Percentiles rank a stretch among this genome's conserved stretches.
phyloP scores from a whole-genome alignment of 2,888 invertebrate genomes.

The Subacronicta megacephala region DNA sequence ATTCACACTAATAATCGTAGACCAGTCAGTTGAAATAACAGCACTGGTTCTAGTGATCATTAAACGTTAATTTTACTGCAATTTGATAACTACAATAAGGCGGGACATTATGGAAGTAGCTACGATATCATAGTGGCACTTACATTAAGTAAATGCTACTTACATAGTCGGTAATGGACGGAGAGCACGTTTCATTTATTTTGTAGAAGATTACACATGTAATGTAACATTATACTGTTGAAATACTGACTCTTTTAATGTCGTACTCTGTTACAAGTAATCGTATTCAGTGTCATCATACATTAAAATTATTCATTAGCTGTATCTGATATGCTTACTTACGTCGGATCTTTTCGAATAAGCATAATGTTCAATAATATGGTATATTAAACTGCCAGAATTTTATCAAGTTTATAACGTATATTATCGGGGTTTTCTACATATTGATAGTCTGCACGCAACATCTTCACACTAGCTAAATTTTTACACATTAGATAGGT shows the following conservation, averaged over 20 bases:
- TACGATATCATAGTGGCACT: constrained; percentile 79
- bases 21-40: constrained; percentile 24
- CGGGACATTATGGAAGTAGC: constrained; percentile 63
- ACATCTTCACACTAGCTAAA: too few relatives aligned
- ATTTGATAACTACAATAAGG: constrained; percentile 64
- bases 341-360: too few relatives aligned
- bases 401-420: too few relatives aligned
- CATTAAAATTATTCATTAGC: constrained; percentile 31
- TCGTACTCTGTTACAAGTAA: constrained; percentile 33
- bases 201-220: constrained; percentile 60
- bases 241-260: constrained; percentile 45
- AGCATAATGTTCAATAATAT: too few relatives aligned
- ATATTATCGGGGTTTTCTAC: too few relatives aligned
- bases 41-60: constrained; percentile 48
- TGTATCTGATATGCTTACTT: neutral
- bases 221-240: constrained; percentile 53
- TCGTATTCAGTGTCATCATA: constrained; percentile 30
- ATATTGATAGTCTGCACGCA: too few relatives aligned
- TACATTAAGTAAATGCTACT: constrained; percentile 78
- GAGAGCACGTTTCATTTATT: constrained; percentile 68
- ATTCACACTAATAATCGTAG: constrained; percentile 27
- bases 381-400: too few relatives aligned
- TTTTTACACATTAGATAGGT: too few relatives aligned
- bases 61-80: constrained; percentile 65
- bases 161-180: constrained; percentile 69